Conservation (phyloP, 1,140 invertebrate species). For the Mycetomoellerius zeteki region DNA sequence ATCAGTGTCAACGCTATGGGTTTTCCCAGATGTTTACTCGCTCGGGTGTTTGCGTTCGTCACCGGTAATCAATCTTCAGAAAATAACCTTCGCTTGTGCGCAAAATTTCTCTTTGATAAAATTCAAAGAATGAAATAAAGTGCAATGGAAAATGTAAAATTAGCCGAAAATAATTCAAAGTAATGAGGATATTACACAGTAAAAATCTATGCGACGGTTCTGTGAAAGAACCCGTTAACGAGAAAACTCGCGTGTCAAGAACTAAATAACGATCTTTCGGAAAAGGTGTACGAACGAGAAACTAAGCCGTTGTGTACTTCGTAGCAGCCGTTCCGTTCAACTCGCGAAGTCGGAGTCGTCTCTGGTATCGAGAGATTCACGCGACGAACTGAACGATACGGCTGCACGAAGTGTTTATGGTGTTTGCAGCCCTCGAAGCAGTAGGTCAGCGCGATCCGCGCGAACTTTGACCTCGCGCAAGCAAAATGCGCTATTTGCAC, state of each 20-base stretch:
- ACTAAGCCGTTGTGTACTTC: slow-evolving; percentile 37
- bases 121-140: not conserved
- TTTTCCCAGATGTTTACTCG: slow-evolving; percentile 38
- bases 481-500: slow-evolving; percentile 72
- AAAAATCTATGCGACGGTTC: not conserved
- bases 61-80: slow-evolving; percentile 52
- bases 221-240: not conserved
- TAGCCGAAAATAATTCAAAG: slow-evolving; percentile 21
- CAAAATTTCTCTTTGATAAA: slow-evolving; percentile 27
- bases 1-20: slow-evolving; percentile 48
- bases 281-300: not conserved
- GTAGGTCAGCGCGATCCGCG: slow-evolving; percentile 76
- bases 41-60: slow-evolving; percentile 34
- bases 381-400: slow-evolving; percentile 66
- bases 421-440: slow-evolving; percentile 73
- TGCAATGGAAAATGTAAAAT: slow-evolving; percentile 29
- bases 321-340: slow-evolving; percentile 28
- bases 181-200: slow-evolving; percentile 28
- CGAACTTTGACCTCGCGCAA: slow-evolving; percentile 74
- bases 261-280: not conserved
- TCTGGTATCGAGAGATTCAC: slow-evolving; percentile 64
- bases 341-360: slow-evolving; percentile 11
- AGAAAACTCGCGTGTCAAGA: slow-evolving; percentile 34
- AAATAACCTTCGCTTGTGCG: slow-evolving; percentile 52
- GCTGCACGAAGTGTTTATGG: slow-evolving; percentile 59